A percentile compares a stretch with the other conserved stretches of the same genome.
Evolutionary conservation across 2,113 vertebrate species (phyloP).

Genomic region (Petrocephalus microphthalmus): DNA sequence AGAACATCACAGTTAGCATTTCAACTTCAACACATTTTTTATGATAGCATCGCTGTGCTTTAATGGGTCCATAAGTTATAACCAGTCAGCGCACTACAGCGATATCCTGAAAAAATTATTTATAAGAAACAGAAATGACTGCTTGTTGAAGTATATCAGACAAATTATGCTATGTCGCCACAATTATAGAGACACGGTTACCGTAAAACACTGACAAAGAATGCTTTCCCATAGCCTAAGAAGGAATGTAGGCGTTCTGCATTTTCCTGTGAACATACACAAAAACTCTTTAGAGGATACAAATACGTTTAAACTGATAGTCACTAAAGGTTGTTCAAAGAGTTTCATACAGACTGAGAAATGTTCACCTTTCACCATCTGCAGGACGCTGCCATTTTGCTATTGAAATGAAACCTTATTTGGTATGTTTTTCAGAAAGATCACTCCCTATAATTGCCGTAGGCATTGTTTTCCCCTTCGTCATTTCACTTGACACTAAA

Average conservation of each 20-base stretch:
- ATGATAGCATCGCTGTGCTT: not conserved
- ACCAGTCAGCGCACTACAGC: not conserved
- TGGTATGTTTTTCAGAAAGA: not conserved
- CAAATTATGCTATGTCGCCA: not conserved
- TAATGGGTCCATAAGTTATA: not conserved
- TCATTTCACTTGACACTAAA: not conserved
- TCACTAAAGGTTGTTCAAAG: not conserved
- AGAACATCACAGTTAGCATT: not conserved
- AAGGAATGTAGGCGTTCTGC: not conserved
- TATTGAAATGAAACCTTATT: not conserved
- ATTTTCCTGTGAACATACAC: not conserved
- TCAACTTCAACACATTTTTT: not conserved
- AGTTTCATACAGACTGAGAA: not conserved
- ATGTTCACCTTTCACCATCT: not conserved
- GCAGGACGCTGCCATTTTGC: not conserved
- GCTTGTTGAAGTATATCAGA: not conserved
- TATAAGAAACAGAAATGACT: conserved; percentile 10
- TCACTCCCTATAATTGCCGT: not conserved
- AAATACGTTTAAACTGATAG: not conserved
- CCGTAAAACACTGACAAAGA: not conserved
- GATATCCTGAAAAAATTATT: not conserved
- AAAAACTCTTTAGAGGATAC: not conserved
- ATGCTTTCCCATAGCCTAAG: not conserved
- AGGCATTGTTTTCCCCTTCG: not conserved
- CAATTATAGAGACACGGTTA: not conserved